Conservation (phyloP, 2,113 vertebrate species). For the Sinocyclocheilus rhinocerous region DNA sequence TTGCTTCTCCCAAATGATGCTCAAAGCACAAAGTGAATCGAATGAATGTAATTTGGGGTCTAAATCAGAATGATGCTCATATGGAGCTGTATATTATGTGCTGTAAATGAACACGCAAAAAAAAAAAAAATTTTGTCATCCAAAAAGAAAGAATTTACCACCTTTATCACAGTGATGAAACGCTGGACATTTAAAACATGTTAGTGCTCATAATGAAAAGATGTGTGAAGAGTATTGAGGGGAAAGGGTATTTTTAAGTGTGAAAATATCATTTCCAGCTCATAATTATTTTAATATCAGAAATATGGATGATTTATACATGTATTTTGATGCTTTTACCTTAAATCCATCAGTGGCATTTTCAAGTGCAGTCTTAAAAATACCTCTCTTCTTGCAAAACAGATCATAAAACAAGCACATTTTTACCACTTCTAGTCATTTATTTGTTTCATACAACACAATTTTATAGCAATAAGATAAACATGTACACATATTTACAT, state of each 20-base stretch:
- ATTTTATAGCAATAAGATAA: neutral
- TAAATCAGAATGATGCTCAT: neutral
- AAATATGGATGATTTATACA: neutral
- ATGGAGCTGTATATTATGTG: neutral
- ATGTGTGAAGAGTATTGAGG: neutral
- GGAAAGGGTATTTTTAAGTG: neutral
- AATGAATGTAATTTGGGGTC: neutral
- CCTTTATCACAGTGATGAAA: neutral
- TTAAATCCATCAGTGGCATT: neutral
- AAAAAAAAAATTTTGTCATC: neutral
- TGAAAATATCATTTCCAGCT: neutral
- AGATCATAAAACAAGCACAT: neutral
- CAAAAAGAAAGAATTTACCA: neutral
- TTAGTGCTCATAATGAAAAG: neutral
- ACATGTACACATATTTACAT: conserved; percentile 20
- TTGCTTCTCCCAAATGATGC: neutral
- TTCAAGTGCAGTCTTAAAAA: neutral
- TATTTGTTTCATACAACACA: neutral
- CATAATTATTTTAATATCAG: neutral
- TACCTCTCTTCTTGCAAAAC: neutral
- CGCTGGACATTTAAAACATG: neutral
- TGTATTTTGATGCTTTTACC: neutral
- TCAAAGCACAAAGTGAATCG: neutral
- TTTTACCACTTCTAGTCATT: neutral
- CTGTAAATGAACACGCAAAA: neutral